These are phyloP conservation scores for Itoplectis maculator DNA, from an alignment of 2,888 invertebrate genomes.

Conservation along the genomic window DNA sequence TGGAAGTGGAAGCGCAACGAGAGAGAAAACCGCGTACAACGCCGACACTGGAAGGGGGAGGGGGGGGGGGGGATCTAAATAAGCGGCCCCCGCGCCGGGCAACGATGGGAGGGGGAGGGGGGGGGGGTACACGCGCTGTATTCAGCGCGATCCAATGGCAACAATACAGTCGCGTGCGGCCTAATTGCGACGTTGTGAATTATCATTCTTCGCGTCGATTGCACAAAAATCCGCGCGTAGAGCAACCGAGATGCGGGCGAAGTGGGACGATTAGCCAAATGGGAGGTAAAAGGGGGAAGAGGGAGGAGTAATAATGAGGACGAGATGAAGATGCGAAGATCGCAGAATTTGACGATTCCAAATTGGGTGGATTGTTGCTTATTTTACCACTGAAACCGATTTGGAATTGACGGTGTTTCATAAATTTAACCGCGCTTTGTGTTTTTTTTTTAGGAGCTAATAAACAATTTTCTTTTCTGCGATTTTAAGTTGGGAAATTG, in stretches of 20 bases:
- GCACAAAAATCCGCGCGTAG: constrained; percentile 22
- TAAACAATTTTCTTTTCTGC: no score
- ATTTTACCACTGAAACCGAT: no score
- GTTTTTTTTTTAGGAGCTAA: no score
- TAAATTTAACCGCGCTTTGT: no score
- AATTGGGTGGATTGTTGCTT: no score
- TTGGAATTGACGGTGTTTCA: no score
- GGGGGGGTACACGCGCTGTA: constrained; percentile 41
- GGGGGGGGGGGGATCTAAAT: constrained; percentile 13
- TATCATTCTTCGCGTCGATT: constrained; percentile 48
- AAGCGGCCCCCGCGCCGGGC: not conserved
- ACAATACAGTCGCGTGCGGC: constrained; percentile 60
- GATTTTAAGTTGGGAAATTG: no score
- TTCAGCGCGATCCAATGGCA: constrained; percentile 15
- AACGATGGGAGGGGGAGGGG: no score
- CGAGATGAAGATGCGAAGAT: not conserved
- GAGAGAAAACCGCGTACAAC: constrained; percentile 57
- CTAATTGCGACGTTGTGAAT: constrained; percentile 35
- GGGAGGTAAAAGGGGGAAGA: not conserved
- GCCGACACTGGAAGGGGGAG: no score
- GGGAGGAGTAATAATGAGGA: no score
- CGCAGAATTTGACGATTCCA: not conserved
- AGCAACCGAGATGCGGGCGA: constrained; percentile 38
- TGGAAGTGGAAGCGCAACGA: constrained; percentile 65
- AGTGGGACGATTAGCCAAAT: constrained; percentile 44